Percentiles rank a stretch among this genome's conserved stretches.
phyloP scores from a whole-genome alignment of 2,888 invertebrate species.

The Myopa testacea region DNA sequence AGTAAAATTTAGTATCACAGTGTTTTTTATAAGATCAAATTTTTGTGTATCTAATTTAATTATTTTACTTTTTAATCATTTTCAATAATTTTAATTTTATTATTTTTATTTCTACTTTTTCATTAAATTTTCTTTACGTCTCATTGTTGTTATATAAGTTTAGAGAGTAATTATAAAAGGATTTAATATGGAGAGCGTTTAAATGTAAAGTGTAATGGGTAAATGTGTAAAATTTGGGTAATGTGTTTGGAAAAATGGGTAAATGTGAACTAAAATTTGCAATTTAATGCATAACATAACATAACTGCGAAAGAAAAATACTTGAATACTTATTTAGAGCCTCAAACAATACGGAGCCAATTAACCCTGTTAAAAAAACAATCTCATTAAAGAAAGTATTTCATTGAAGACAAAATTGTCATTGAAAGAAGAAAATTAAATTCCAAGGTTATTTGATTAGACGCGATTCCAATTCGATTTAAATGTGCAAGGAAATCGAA shows the following conservation, averaged over 20 bases:
- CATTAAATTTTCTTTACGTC: not conserved
- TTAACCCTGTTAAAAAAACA: not conserved
- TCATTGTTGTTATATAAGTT: not conserved
- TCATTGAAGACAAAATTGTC: not conserved
- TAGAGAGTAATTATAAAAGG: not conserved
- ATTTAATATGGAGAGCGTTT: not conserved
- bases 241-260: no score
- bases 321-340: not conserved
- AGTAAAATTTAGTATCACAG: conserved; percentile 70
- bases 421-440: not conserved
- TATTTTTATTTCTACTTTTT: not conserved
- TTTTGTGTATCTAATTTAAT: conserved; percentile 50
- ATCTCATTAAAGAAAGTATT: not conserved
- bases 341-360: not conserved
- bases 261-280: no score
- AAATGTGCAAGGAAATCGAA: no score
- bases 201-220: no score
- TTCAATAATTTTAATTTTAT: not conserved
- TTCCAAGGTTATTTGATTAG: no score
- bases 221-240: no score
- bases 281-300: no score
- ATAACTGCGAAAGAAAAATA: no score
- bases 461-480: no score
- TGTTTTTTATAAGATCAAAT: conserved; percentile 68
- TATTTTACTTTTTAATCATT: not conserved